Evolutionary conservation across 2,888 invertebrate genomes (phyloP).

Genomic region (Stegana nigrithorax): DNA sequence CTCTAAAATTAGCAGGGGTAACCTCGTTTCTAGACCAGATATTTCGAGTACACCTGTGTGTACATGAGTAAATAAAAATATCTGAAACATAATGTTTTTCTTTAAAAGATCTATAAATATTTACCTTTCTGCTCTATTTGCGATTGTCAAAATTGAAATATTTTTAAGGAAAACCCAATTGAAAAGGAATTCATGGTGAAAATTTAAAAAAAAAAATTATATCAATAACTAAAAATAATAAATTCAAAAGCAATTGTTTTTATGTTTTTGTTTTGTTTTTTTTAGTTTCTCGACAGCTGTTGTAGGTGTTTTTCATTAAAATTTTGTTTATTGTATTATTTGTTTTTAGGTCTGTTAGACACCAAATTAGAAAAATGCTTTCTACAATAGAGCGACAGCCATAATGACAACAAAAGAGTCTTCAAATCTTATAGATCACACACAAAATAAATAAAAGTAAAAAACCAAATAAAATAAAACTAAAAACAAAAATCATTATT

Average conservation of each 20-base stretch:
- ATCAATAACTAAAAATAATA: not conserved
- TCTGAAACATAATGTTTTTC: too few relatives aligned
- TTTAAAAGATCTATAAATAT: too few relatives aligned
- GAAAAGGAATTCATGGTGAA: too few relatives aligned
- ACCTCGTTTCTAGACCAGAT: too few relatives aligned
- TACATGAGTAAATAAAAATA: too few relatives aligned
- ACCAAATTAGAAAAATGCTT: constrained; percentile 8
- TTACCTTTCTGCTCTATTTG: too few relatives aligned
- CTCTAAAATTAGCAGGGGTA: too few relatives aligned
- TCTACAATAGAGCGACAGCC: not conserved
- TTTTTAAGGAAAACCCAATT: too few relatives aligned
- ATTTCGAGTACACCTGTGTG: too few relatives aligned
- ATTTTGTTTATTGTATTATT: not conserved
- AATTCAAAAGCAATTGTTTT: not conserved
- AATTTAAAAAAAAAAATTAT: too few relatives aligned
- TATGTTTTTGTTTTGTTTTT: not conserved
- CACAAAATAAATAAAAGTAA: not conserved
- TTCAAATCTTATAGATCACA: not conserved
- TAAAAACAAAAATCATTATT: not conserved
- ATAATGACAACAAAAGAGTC: not conserved
- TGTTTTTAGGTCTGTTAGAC: not conserved
- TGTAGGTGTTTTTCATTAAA: not conserved
- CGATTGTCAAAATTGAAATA: too few relatives aligned
- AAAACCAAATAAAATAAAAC: not conserved
- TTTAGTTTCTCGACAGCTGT: constrained; percentile 2